A percentile compares a stretch with the other conserved stretches of the same genome.
Evolutionary conservation across 2,113 vertebrate species (phyloP).

Genomic region (Probosciger aterrimus): DNA sequence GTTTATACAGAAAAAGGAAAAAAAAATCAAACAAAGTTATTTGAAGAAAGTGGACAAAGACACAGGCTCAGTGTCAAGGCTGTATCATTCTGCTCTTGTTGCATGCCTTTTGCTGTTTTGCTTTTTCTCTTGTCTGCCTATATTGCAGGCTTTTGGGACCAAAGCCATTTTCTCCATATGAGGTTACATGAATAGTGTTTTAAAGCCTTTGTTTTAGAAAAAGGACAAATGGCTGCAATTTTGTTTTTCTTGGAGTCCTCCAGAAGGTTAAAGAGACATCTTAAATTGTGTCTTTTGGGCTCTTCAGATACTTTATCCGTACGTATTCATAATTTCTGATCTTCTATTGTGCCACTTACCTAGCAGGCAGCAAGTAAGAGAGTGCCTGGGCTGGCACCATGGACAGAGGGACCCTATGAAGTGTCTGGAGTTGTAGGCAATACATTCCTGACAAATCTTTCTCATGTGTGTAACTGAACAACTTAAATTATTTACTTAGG

Average conservation of each 20-base stretch:
- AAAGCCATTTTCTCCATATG: not conserved
- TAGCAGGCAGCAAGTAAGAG: not conserved
- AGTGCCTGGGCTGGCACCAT: not conserved
- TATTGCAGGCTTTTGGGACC: not conserved
- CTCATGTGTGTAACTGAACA: not conserved
- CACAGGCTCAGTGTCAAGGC: not conserved
- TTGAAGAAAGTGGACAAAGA: not conserved
- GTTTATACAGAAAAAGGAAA: not conserved
- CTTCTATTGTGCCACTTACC: rapidly evolving
- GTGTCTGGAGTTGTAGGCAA: not conserved
- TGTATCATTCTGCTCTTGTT: not conserved
- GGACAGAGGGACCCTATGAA: not conserved
- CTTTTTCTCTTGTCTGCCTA: not conserved
- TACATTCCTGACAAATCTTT: not conserved
- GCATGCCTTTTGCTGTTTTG: not conserved
- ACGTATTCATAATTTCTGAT: not conserved
- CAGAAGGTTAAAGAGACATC: not conserved
- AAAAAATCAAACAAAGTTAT: not conserved
- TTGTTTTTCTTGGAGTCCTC: not conserved
- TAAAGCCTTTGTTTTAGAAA: not conserved
- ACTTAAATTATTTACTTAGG: not conserved
- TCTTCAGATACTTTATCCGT: not conserved
- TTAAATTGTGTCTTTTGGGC: not conserved
- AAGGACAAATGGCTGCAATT: not conserved
- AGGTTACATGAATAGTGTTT: not conserved